Percentiles rank a stretch among this genome's conserved stretches.
phyloP scores from a whole-genome alignment of 2,113 vertebrate species.

The Macrotus californicus region DNA sequence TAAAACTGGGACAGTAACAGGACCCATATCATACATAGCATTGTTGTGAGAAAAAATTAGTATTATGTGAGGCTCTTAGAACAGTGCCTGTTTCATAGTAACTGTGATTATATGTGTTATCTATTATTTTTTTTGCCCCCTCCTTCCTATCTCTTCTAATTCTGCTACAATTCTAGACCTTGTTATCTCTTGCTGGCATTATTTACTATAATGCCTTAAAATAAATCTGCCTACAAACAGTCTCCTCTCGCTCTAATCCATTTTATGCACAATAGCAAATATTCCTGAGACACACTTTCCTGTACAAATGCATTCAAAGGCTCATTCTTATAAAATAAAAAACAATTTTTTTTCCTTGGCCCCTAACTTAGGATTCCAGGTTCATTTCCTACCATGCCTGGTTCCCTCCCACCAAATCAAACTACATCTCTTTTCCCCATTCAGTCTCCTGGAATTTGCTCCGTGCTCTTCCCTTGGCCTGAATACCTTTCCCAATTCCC shows the following conservation, averaged over 20 bases:
- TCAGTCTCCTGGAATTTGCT: background rate
- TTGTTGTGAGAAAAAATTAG: background rate
- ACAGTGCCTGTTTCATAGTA: background rate
- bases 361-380: background rate
- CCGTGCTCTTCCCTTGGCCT: background rate
- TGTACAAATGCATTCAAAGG: constrained; percentile 17
- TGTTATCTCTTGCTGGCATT: background rate
- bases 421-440: background rate
- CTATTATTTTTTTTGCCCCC: background rate
- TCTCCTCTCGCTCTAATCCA: background rate
- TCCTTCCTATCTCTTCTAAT: constrained; percentile 23
- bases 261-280: background rate
- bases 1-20: background rate
- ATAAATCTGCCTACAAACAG: background rate
- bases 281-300: background rate
- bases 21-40: background rate
- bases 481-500: background rate
- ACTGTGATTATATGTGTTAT: background rate
- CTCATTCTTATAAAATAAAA: background rate
- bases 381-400: background rate
- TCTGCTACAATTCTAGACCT: constrained; percentile 31
- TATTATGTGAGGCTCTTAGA: background rate
- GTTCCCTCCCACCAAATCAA: background rate
- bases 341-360: background rate
- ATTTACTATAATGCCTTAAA: constrained; percentile 28